Percentiles rank a stretch among this genome's conserved stretches.
These are phyloP conservation scores for Manis pentadactyla DNA, from an alignment of 2,797 vertebrate species.

Conservation along the genomic window DNA sequence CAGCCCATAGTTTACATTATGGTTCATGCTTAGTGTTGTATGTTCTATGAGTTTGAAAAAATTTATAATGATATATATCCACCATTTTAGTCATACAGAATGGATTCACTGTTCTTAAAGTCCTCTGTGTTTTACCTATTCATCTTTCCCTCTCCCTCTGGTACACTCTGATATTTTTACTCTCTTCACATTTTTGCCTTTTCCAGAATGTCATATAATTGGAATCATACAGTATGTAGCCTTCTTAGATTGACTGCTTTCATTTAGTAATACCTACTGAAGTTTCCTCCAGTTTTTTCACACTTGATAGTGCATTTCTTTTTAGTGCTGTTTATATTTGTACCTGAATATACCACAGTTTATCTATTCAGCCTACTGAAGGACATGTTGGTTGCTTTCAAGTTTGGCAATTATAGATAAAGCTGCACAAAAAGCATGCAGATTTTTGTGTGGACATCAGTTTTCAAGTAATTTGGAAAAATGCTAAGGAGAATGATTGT, in stretches of 20 bases:
- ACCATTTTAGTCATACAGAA: not conserved
- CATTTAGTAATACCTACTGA: not conserved
- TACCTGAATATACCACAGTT: not conserved
- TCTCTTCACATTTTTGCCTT: not conserved
- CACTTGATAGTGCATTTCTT: not conserved
- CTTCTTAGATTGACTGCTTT: not conserved
- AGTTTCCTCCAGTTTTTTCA: not conserved
- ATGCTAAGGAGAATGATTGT: not conserved
- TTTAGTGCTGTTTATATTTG: not conserved
- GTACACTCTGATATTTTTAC: not conserved
- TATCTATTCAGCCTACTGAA: not conserved
- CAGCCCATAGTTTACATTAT: not conserved
- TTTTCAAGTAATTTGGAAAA: constrained; percentile 1
- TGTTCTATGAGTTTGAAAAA: not conserved
- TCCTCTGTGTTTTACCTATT: not conserved
- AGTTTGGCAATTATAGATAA: not conserved
- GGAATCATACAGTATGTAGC: not conserved
- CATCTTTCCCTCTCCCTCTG: not conserved
- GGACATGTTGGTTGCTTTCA: not conserved
- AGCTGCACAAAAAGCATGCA: not conserved
- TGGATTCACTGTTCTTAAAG: not conserved
- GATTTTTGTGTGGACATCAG: not conserved
- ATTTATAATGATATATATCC: not conserved
- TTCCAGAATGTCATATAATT: not conserved
- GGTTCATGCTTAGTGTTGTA: not conserved